phyloP scores from a whole-genome alignment of 2,113 vertebrate species.

The Hippocampus abdominalis region DNA sequence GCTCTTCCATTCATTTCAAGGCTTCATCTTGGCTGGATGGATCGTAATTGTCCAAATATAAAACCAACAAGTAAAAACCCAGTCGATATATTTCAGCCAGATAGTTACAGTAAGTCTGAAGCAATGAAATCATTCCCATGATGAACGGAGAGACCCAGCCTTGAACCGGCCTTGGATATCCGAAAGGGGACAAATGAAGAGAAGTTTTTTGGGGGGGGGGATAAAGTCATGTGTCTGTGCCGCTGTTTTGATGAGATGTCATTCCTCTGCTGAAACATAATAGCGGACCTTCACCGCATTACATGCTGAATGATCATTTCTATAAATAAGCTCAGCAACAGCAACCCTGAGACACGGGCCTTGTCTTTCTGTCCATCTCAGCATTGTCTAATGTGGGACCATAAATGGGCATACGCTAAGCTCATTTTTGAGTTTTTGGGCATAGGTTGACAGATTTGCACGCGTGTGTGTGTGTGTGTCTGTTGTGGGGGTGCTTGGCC shows the following conservation, averaged over 20 bases:
- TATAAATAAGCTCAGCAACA: conserved; percentile 52
- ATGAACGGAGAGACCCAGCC: conserved; percentile 5
- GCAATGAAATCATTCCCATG: not conserved
- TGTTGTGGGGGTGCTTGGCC: no score
- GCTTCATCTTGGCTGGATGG: not conserved
- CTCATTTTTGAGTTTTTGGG: conserved; percentile 14
- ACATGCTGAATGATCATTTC: conserved; percentile 55
- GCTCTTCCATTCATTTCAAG: not conserved
- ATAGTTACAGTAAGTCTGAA: not conserved
- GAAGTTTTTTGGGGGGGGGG: conserved; percentile 37
- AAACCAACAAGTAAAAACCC: not conserved
- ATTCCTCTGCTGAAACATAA: conserved; percentile 54
- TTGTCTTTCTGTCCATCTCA: conserved; percentile 61
- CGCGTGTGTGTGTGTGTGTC: no score
- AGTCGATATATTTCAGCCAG: not conserved
- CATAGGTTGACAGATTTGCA: conserved; percentile 14
- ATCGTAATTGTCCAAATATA: not conserved
- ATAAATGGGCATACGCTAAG: conserved; percentile 55
- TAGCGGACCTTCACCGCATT: conserved; percentile 46
- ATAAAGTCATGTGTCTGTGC: conserved; percentile 45
- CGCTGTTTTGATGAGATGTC: conserved; percentile 62
- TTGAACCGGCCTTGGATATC: conserved; percentile 21
- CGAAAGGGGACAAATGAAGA: conserved; percentile 46
- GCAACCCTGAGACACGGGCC: conserved; percentile 30
- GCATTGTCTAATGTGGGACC: conserved; percentile 65